Evolutionary conservation across 2,888 invertebrate species (phyloP), one percentile per base, ranked within the genome.

Genomic region (Nineta flava): DNA sequence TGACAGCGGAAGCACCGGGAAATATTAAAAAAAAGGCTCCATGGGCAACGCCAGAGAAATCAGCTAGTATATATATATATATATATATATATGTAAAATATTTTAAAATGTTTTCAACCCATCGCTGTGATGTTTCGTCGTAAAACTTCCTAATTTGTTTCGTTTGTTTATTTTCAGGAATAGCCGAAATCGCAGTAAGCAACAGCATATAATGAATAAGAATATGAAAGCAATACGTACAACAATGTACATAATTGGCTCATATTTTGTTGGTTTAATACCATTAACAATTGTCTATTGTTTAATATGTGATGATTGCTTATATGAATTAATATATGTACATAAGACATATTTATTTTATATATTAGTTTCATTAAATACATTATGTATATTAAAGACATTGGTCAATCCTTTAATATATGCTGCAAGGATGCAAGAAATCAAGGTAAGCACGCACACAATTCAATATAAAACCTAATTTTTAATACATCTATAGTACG

Each of bases 361-460:
- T 51, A 52, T 62, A 26, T 61, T 62, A 54, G 61, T 64, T 47
- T 55, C 64, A 19, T 63, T 65, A 48, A 77, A 79, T 60, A 65
- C 70, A 13, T 67, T 79, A 48, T 67, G 80, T 42, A 74, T 81
- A 46, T 62, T 77, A 54, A 81, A 81, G 60, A 75, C 77, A 31
- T 62, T 79, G 48, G 68, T 73, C 38, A 79, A 81, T 62, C 77
- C 79, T 0, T 75, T 80, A 53, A 79, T 81, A 48, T 81, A 81
- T 59, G 77, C 78, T 9, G 73, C 75, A 6, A 64, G 81, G 49
- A 77, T 81, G 73, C 71, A 74, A 50, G 81, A 81, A 57, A 78
- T 81, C 49, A 72, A 73, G 67, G 74, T 74, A 60, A 58, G 57
- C 4, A 26, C n/a, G n/a, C n/a, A n/a, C n/a, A n/a, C n/a, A n/a